phyloP scores from a whole-genome alignment of 2,113 vertebrate genomes.

The Vulpes vulpes region DNA sequence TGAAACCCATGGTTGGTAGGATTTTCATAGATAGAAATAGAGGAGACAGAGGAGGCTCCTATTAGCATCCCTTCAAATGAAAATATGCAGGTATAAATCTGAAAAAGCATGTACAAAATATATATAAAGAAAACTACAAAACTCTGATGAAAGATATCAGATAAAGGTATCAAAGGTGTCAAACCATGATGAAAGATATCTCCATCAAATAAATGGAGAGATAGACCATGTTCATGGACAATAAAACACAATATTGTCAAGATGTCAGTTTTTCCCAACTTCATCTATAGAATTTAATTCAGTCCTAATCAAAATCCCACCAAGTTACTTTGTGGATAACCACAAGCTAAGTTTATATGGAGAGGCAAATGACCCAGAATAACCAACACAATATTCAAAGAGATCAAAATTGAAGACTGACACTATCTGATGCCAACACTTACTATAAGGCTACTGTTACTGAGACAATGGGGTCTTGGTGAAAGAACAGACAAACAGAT shows the following conservation, averaged over 20 bases:
- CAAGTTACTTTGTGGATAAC: neutral
- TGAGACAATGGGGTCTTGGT: neutral
- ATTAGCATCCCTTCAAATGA: neutral
- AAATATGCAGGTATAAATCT: neutral
- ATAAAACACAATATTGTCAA: neutral
- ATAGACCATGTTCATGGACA: neutral
- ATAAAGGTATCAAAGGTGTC: neutral
- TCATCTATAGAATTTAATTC: neutral
- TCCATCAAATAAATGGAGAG: neutral
- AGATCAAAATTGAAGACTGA: neutral
- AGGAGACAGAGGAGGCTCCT: neutral
- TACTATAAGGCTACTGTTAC: neutral
- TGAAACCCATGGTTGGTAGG: neutral
- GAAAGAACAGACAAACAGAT: neutral
- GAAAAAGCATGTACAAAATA: neutral
- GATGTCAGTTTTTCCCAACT: neutral
- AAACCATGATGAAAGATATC: neutral
- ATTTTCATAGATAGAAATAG: neutral
- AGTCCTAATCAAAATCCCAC: neutral
- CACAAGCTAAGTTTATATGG: neutral
- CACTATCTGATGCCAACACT: neutral
- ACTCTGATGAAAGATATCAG: neutral
- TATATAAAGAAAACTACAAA: neutral
- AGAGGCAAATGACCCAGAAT: neutral
- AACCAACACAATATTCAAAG: neutral